Evolutionary conservation across 2,797 vertebrate genomes (phyloP).

Genomic region (Telmatherina bonti): DNA sequence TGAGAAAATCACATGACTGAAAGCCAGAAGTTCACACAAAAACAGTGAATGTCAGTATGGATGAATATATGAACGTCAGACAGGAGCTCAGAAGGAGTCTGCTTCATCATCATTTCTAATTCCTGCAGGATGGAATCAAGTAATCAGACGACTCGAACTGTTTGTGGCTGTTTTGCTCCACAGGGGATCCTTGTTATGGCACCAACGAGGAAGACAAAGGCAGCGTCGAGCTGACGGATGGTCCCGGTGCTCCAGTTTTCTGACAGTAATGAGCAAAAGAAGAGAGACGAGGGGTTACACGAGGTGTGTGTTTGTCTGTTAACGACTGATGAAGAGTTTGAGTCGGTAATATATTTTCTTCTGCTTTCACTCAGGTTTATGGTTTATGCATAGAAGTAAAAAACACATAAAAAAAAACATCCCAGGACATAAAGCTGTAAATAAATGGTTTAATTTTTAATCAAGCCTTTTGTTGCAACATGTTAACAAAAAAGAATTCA

Average conservation of each 20-base stretch:
- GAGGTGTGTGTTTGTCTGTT: constrained; percentile 4
- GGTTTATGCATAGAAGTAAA: not conserved
- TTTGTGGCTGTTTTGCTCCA: constrained; percentile 51
- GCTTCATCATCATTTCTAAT: constrained; percentile 8
- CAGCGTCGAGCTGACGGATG: constrained; percentile 34
- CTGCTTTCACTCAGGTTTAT: not conserved
- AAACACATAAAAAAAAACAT: not conserved
- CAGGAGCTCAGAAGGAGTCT: not conserved
- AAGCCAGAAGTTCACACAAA: not conserved
- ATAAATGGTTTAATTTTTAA: not conserved
- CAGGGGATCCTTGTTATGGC: constrained; percentile 35
- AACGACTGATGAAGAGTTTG: not conserved
- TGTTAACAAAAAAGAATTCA: constrained; percentile 2
- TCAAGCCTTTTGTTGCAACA: constrained; percentile 3
- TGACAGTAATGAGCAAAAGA: constrained; percentile 43
- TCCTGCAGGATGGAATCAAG: constrained; percentile 44
- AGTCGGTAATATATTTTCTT: not conserved
- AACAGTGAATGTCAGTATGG: not conserved
- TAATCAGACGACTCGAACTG: constrained; percentile 33
- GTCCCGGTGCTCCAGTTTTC: constrained; percentile 31
- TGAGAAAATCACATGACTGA: too few species aligned
- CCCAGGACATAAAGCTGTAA: not conserved
- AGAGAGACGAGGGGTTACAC: constrained; percentile 7
- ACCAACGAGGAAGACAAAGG: constrained; percentile 43
- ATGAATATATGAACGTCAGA: too few species aligned